These are phyloP conservation scores for Psix sp. DNA, from an alignment of 1,140 invertebrate species.

Conservation along the genomic window DNA sequence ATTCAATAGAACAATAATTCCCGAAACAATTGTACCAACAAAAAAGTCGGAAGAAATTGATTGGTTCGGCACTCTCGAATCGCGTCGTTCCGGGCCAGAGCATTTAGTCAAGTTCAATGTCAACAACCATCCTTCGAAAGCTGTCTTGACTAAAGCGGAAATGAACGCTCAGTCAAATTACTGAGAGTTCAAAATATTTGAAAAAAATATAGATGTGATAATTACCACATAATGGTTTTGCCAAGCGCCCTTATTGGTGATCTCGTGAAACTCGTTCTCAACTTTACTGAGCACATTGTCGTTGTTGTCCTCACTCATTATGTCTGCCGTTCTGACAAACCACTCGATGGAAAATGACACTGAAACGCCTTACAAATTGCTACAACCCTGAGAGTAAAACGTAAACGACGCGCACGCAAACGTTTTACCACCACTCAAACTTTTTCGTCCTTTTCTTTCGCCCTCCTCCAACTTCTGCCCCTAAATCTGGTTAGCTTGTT, in stretches of 20 bases:
- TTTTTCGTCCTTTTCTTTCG: background rate
- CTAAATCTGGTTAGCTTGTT: background rate
- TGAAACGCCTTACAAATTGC: background rate
- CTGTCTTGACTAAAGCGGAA: background rate
- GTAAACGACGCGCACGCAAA: conserved; percentile 27
- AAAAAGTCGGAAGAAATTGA: conserved; percentile 2
- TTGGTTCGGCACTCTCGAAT: background rate
- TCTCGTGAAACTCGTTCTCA: conserved; percentile 83
- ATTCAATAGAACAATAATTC: no score
- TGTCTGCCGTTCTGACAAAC: background rate
- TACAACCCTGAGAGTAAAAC: conserved; percentile 1
- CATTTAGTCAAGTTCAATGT: conserved; percentile 17
- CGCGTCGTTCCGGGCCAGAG: conserved; percentile 1
- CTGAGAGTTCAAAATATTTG: no score
- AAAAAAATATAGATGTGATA: conserved; percentile 22
- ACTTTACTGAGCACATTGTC: conserved; percentile 75
- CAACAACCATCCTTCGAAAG: conserved; percentile 3
- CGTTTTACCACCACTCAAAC: background rate
- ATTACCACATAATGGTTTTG: conserved; percentile 82
- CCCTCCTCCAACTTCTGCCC: background rate
- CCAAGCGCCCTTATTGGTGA: conserved; percentile 82
- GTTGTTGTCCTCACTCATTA: conserved; percentile 24
- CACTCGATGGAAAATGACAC: background rate
- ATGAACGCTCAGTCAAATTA: no score
- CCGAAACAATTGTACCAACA: background rate